Percentiles rank a stretch among this genome's conserved stretches.
phyloP scores from a whole-genome alignment of 1,140 invertebrate species.

The Nasonia vitripennis region DNA sequence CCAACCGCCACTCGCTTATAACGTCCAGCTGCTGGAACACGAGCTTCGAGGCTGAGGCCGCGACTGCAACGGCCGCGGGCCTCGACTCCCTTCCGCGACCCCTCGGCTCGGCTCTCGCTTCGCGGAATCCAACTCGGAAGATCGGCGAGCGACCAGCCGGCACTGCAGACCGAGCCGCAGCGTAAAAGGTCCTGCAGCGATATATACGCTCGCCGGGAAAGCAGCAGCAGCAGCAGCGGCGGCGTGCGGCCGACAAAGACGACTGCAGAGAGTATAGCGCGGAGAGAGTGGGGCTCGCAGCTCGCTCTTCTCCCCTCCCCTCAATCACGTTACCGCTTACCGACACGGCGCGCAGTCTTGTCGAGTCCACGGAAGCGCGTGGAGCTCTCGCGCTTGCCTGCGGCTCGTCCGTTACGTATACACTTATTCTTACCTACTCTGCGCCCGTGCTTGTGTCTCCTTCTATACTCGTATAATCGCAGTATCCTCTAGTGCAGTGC shows the following conservation, averaged over 20 bases:
- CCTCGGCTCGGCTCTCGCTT: background rate
- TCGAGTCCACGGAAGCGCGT: constrained; percentile 38
- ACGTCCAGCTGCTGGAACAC: constrained; percentile 1
- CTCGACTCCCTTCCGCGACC: background rate
- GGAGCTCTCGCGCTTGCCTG: constrained; percentile 20
- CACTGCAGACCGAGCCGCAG: background rate
- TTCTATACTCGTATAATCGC: no score
- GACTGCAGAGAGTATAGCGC: background rate
- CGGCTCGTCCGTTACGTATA: background rate
- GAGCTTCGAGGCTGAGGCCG: no score
- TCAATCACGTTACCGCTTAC: constrained; percentile 3
- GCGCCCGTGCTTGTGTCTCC: background rate
- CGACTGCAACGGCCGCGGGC: background rate
- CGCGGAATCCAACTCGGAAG: background rate
- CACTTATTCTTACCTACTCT: background rate
- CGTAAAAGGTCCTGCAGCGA: background rate
- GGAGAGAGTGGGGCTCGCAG: background rate
- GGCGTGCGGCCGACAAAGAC: constrained; percentile 8
- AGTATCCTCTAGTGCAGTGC: background rate
- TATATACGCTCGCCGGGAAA: background rate
- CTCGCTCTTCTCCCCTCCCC: background rate
- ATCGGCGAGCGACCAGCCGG: background rate
- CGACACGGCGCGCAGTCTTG: constrained; percentile 25
- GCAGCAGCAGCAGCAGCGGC: constrained; percentile 3
- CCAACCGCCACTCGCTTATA: constrained; percentile 1